Evolutionary conservation across 2,113 vertebrate genomes (phyloP).

Genomic region (Pithys albifrons): DNA sequence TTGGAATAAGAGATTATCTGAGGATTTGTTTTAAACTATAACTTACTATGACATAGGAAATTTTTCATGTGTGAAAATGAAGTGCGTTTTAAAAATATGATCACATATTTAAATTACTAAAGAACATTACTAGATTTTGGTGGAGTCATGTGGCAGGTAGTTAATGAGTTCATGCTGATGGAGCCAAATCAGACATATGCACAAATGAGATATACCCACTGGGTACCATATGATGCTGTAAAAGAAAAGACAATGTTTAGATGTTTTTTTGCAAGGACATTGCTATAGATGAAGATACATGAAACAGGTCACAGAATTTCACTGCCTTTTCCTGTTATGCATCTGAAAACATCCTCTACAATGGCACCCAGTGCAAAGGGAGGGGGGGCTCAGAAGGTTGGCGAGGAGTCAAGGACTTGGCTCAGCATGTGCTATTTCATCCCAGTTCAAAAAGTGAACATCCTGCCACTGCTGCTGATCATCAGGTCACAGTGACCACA

Average conservation of each 20-base stretch:
- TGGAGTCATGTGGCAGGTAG: background rate
- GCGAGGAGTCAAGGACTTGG: background rate
- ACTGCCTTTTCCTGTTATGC: background rate
- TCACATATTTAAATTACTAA: background rate
- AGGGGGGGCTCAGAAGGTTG: background rate
- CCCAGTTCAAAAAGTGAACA: background rate
- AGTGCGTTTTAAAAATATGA: background rate
- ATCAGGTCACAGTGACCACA: conserved; percentile 4
- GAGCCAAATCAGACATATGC: background rate
- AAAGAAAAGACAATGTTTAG: background rate
- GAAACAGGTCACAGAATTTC: background rate
- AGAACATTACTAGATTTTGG: background rate
- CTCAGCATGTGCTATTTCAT: background rate
- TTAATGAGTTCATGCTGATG: background rate
- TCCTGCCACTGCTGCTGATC: background rate
- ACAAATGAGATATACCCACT: background rate
- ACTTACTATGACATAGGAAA: background rate
- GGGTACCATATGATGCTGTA: background rate
- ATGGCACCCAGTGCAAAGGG: background rate
- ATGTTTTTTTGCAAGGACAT: background rate
- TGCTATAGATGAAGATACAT: background rate
- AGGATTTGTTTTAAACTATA: background rate
- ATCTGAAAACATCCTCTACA: background rate
- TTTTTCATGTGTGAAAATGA: background rate
- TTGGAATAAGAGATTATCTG: background rate